Base-by-base conservation (phyloP, 2,113 vertebrate genomes). In the Pterocles orientalis region DNA sequence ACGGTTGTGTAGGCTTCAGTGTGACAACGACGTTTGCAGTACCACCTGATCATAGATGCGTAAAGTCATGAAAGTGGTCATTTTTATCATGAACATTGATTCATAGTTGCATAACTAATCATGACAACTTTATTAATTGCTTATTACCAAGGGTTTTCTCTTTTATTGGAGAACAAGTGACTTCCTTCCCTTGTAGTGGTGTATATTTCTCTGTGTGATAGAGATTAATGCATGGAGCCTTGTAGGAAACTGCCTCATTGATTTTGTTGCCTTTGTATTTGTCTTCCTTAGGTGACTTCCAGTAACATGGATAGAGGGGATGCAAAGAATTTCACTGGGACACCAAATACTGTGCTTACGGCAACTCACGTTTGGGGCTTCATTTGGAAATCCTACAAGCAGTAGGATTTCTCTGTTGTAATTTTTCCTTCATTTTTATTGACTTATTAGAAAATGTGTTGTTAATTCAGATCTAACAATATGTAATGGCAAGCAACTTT, bases 261-360 rank as follows among this genome's bases (percentile, higher is more conserved):
- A 98, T 98, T 98, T 98, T 97, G 97, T 97, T 98, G 97, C 97
- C 97, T 98, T 98, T 97, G 96, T 98, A 98, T 98, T 97, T 98
- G 92, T 98, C 98, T 98, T 98, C 97, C 96, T 97, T 98, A 98
- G 98, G 98, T 99, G 97, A 98, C 97, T 94, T 97, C 98, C 88
- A 98, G 98, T 97, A 98, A 97, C 97, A 96, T 86, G 87, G 97
- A 97, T 71, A 96, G 97, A 94, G 98, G 96, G 77, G 97, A 96
- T 53, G 41, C 97, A 94, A 97, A 79, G 68, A 92, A 97, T 94
- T 98, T 98, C 96, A 95, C 94, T 58, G 97, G 98, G 83, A 98
- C 94, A 78, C 94, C 94, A 96, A 97, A 97, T 70, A 90, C 95
- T 84, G 86, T 95, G 45, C 92, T 97, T 43, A 89, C 47, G 4